These are phyloP conservation scores for Camponotus vicinus DNA, from an alignment of 1,140 invertebrate species.

Conservation along the genomic window DNA sequence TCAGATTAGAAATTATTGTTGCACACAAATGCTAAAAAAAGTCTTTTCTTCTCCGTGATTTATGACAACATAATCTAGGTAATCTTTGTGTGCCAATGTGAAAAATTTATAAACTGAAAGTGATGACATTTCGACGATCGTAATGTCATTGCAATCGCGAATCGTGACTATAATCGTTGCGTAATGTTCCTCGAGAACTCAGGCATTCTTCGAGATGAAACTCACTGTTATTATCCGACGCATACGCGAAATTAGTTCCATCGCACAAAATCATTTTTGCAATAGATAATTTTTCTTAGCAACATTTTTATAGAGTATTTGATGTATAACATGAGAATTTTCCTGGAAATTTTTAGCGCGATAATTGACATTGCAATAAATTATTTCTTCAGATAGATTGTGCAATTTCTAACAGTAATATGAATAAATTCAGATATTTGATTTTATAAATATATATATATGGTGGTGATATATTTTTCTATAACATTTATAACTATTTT, in stretches of 20 bases:
- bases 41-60: slow-evolving; percentile 29
- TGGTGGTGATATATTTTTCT: neutral
- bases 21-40: slow-evolving; percentile 39
- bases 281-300: slow-evolving; percentile 12
- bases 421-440: neutral
- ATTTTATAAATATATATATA: neutral
- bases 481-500: neutral
- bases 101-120: slow-evolving; percentile 57
- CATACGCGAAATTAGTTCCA: slow-evolving; percentile 35
- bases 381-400: neutral
- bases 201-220: slow-evolving; percentile 27
- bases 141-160: slow-evolving; percentile 57
- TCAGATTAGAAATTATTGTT: slow-evolving; percentile 54
- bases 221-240: slow-evolving; percentile 26
- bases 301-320: neutral
- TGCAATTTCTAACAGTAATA: neutral
- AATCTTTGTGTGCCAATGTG: slow-evolving; percentile 44
- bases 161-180: slow-evolving; percentile 56
- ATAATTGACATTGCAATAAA: neutral
- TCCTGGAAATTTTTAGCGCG: neutral
- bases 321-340: slow-evolving; percentile 4
- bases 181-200: slow-evolving; percentile 33
- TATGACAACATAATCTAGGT: slow-evolving; percentile 56
- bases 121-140: slow-evolving; percentile 59
- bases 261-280: slow-evolving; percentile 11